phyloP scores from a whole-genome alignment of 2,888 invertebrate genomes.

The Apantesis nais region DNA sequence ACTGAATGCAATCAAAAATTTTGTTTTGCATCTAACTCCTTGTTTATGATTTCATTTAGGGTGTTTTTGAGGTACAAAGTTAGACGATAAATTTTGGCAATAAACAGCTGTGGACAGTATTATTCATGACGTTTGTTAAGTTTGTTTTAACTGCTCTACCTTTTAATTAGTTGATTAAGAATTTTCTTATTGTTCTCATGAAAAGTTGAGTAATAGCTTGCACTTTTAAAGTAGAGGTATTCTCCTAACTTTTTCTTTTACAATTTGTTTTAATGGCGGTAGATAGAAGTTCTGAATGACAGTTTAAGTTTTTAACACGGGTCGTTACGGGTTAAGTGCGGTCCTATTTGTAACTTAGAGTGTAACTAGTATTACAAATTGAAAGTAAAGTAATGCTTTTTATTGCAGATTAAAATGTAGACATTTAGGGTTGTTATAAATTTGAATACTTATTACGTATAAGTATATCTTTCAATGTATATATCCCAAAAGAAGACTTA shows the following conservation, averaged over 20 bases:
- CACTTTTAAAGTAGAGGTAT: conserved; percentile 44
- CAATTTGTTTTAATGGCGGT: conserved; percentile 33
- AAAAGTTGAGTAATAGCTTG: conserved; percentile 50
- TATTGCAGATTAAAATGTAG: not conserved
- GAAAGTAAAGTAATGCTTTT: not conserved
- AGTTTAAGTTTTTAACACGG: conserved; percentile 20
- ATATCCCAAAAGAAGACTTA: too few relatives aligned
- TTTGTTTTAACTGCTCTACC: conserved; percentile 74
- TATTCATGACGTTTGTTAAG: conserved; percentile 78
- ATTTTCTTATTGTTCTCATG: conserved; percentile 58
- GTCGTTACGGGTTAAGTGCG: conserved; percentile 10
- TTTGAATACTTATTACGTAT: not conserved
- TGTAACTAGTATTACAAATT: conserved; percentile 6
- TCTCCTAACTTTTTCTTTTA: conserved; percentile 31
- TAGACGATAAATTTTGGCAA: conserved; percentile 76
- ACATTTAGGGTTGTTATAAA: too few relatives aligned
- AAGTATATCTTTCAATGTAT: too few relatives aligned
- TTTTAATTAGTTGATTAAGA: conserved; percentile 72
- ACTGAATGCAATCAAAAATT: conserved; percentile 20
- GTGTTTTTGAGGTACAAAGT: conserved; percentile 76
- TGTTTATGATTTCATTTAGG: conserved; percentile 77
- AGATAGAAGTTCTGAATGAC: conserved; percentile 27
- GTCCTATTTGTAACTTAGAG: conserved; percentile 5
- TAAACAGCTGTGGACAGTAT: conserved; percentile 77
- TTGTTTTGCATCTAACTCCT: conserved; percentile 53